phyloP scores from a whole-genome alignment of 2,113 vertebrate genomes.

The Campylomormyrus numenius region DNA sequence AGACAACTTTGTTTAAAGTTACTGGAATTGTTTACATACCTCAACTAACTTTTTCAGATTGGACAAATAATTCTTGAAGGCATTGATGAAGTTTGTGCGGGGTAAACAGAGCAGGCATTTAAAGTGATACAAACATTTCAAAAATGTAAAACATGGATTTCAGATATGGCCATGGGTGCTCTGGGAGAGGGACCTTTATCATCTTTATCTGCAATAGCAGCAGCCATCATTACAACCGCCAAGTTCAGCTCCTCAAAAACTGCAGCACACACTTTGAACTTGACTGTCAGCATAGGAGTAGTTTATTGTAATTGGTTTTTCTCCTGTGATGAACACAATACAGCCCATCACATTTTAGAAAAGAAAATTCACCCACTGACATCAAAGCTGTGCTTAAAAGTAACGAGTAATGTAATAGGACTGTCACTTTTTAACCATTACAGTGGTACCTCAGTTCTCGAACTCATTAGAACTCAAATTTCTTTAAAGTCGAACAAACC shows the following conservation, averaged over 20 bases:
- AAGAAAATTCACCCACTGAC: neutral
- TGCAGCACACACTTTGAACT: no score
- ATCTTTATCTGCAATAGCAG: neutral
- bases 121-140: neutral
- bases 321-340: neutral
- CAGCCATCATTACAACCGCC: neutral
- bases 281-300: no score
- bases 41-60: neutral
- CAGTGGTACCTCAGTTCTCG: no score
- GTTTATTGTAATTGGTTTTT: neutral
- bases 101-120: neutral
- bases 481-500: no score
- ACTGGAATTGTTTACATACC: neutral
- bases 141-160: neutral
- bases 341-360: neutral
- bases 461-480: no score
- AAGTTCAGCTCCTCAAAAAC: no score
- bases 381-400: neutral
- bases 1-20: neutral
- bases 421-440: no score
- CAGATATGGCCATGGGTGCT: no score
- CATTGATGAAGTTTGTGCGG: neutral
- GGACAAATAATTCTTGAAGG: neutral
- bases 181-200: neutral
- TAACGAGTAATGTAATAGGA: neutral